Conservation (phyloP, 2,888 invertebrate genomes). For the Rhimphoctona megacephalus region DNA sequence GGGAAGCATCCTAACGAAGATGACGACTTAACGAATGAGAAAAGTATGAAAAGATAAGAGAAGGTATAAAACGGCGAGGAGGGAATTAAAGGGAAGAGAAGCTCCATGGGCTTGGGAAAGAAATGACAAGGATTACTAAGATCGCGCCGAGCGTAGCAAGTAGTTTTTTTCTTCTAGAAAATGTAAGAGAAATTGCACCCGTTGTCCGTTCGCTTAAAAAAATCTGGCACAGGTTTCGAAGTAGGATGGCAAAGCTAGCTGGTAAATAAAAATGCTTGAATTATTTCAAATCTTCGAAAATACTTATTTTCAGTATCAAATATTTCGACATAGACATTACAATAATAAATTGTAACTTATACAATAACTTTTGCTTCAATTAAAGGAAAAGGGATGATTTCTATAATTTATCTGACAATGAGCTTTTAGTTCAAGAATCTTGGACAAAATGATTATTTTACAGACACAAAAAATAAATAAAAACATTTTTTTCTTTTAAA, state of each 20-base stretch:
- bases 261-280: background rate
- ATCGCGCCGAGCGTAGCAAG: conserved; percentile 36
- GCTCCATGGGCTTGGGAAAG: conserved; percentile 22
- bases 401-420: too few relatives aligned
- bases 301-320: background rate
- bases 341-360: background rate
- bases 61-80: background rate
- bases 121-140: conserved; percentile 24
- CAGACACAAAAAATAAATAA: background rate
- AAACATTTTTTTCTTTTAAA: background rate
- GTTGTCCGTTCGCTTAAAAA: background rate
- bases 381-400: background rate
- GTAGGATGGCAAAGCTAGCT: background rate
- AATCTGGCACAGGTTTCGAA: conserved; percentile 1
- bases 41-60: conserved; percentile 55
- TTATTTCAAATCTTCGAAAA: background rate
- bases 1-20: conserved; percentile 42
- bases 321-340: background rate
- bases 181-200: background rate
- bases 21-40: conserved; percentile 55
- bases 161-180: conserved; percentile 22
- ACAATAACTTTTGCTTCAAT: too few relatives aligned
- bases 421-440: too few relatives aligned
- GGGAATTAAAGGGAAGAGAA: conserved; percentile 11
- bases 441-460: background rate